These are phyloP conservation scores for Willisornis vidua DNA, from an alignment of 2,113 vertebrate species.

Conservation along the genomic window DNA sequence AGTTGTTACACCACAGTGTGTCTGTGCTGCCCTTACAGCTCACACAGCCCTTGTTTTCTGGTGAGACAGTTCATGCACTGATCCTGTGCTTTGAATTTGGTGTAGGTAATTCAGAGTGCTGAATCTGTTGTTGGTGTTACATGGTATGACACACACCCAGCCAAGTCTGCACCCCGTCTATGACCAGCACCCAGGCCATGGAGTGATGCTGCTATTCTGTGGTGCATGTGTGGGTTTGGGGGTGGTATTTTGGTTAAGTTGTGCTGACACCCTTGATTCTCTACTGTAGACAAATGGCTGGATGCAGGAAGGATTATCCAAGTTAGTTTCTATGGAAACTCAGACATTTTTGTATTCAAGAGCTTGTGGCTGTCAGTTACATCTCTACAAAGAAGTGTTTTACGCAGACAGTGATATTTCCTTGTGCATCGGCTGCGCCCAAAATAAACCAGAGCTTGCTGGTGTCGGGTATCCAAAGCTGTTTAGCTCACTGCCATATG, in stretches of 20 bases:
- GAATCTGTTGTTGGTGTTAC: not conserved
- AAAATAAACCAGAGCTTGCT: slow-evolving; percentile 43
- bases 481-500: not conserved
- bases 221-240: not conserved
- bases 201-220: not conserved
- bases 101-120: not conserved
- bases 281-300: not conserved
- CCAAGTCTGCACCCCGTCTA: not conserved
- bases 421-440: slow-evolving; percentile 21
- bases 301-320: slow-evolving; percentile 7
- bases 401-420: slow-evolving; percentile 24
- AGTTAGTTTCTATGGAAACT: slow-evolving; percentile 60
- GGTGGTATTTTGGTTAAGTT: not conserved
- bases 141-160: not conserved
- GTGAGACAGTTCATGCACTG: not conserved
- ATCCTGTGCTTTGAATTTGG: not conserved
- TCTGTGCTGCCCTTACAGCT: not conserved
- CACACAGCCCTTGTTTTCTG: not conserved
- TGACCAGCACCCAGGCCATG: not conserved
- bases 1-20: not conserved
- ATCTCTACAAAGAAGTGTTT: slow-evolving; percentile 22
- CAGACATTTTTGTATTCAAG: slow-evolving; percentile 10
- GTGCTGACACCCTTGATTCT: not conserved
- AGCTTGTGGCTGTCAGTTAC: slow-evolving; percentile 5
- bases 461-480: slow-evolving; percentile 34